phyloP scores from a whole-genome alignment of 2,888 invertebrate genomes.

The Patella ulyssiponensis region DNA sequence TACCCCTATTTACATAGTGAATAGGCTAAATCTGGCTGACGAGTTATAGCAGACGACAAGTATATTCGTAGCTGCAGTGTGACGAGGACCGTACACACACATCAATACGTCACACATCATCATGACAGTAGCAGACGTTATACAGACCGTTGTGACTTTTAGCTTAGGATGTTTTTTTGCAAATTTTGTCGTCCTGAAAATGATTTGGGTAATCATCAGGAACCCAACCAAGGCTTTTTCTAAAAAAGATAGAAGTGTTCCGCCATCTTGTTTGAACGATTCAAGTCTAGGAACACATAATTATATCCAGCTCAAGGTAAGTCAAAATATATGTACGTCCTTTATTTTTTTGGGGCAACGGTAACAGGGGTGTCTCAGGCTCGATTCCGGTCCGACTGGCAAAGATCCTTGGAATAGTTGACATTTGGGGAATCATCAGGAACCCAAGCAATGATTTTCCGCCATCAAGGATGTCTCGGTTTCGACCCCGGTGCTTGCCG shows the following conservation, averaged over 20 bases:
- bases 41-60: too few relatives aligned
- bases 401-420: not conserved
- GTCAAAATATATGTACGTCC: not conserved
- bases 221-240: conserved; percentile 24
- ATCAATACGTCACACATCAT: not conserved
- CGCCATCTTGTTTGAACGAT: conserved; percentile 49
- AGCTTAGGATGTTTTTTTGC: conserved; percentile 11
- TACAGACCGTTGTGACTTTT: not conserved
- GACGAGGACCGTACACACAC: not conserved
- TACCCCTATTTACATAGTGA: too few relatives aligned
- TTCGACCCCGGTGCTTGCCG: too few relatives aligned
- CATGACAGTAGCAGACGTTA: conserved; percentile 1
- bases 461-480: too few relatives aligned
- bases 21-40: too few relatives aligned
- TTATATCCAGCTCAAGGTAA: conserved; percentile 53
- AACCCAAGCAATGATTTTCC: too few relatives aligned
- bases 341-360: too few relatives aligned
- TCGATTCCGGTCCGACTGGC: too few relatives aligned
- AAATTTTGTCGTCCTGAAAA: not conserved
- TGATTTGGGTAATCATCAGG: conserved; percentile 10
- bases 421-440: too few relatives aligned
- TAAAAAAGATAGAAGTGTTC: conserved; percentile 41
- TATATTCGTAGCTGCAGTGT: too few relatives aligned
- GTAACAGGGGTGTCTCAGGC: not conserved
- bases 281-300: conserved; percentile 49